Evolutionary conservation across 2,797 vertebrate species (phyloP).

Genomic region (Mormyrops attenuatus): DNA sequence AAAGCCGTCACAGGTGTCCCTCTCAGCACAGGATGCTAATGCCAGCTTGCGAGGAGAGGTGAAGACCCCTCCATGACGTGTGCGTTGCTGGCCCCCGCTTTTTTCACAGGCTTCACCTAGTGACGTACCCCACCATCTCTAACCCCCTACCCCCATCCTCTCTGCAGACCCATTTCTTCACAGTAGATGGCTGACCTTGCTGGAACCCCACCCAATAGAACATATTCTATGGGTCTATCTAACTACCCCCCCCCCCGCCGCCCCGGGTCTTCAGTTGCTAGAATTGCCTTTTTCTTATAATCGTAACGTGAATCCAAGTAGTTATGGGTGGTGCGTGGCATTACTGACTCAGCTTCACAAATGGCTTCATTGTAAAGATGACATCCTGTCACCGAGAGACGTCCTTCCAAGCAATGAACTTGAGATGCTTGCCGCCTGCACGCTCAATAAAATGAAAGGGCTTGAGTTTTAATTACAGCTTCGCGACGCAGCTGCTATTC

Average conservation of each 20-base stretch:
- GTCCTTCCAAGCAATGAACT: not conserved
- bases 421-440: not conserved
- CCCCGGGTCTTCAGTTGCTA: not conserved
- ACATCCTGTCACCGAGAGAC: not conserved
- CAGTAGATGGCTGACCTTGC: not conserved
- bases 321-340: not conserved
- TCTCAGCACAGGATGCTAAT: not conserved
- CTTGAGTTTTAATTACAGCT: constrained; percentile 13
- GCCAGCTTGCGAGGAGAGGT: not conserved
- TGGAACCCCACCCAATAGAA: not conserved
- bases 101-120: not conserved
- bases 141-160: not conserved
- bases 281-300: not conserved
- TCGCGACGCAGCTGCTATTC: constrained; percentile 4
- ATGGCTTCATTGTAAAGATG: not conserved
- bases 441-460: not conserved
- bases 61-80: not conserved
- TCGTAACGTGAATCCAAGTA: not conserved
- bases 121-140: not conserved
- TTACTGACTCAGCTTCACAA: not conserved
- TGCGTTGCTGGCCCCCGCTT: not conserved
- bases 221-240: not conserved
- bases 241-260: too few relatives aligned
- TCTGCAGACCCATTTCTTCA: not conserved
- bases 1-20: not conserved